Evolutionary conservation across 1,140 invertebrate species (phyloP).

Genomic region (Micrasema longulum): DNA sequence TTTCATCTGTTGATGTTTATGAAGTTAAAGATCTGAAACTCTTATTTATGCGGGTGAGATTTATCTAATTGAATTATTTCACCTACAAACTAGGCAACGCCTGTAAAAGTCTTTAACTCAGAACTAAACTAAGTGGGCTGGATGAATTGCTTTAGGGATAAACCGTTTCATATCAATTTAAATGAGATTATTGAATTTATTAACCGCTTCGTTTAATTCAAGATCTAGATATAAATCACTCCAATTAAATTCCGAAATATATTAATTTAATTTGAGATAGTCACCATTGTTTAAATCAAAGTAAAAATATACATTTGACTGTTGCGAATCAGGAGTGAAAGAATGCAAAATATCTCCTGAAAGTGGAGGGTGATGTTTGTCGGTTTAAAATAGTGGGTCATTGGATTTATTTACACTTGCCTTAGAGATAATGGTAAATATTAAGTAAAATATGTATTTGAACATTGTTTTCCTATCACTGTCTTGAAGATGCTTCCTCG

Average conservation of each 20-base stretch:
- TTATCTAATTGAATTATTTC: too few relatives aligned
- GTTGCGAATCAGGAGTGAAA: background rate
- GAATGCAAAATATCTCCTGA: background rate
- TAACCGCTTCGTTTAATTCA: background rate
- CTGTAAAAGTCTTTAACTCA: too few relatives aligned
- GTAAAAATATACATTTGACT: background rate
- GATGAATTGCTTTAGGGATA: background rate
- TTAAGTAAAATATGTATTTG: too few relatives aligned
- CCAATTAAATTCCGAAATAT: background rate
- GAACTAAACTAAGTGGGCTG: constrained; percentile 1
- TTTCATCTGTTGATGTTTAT: too few relatives aligned
- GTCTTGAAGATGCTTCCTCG: too few relatives aligned
- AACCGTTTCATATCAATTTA: background rate
- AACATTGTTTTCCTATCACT: too few relatives aligned
- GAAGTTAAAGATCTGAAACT: too few relatives aligned
- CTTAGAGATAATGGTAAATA: background rate
- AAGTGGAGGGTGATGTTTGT: too few relatives aligned
- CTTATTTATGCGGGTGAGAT: too few relatives aligned
- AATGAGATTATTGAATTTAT: background rate
- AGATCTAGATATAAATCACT: too few relatives aligned
- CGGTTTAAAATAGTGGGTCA: too few relatives aligned
- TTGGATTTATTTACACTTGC: background rate
- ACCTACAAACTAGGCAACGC: too few relatives aligned
- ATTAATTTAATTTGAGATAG: background rate
- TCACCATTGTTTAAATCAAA: background rate